Evolutionary conservation across 2,888 invertebrate species (phyloP), one percentile per base, ranked within the genome.

Genomic region (Chloroclystis v-ata): DNA sequence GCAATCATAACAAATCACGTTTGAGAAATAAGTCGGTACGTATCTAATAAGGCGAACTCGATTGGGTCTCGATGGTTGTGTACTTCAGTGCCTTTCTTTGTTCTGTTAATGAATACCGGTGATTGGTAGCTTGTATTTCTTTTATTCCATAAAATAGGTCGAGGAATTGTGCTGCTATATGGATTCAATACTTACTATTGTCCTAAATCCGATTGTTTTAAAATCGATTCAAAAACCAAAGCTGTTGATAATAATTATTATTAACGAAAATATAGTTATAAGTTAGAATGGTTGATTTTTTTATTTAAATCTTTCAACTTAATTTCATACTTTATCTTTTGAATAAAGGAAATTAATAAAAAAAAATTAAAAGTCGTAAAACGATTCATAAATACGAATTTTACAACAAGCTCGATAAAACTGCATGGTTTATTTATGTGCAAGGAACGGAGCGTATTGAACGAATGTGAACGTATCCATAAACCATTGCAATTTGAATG

Each of bases 1-100:
- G 52, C 40, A 50, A 47, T 52, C 49, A 51, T 54, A 54, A 50
- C 47, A 54, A 59, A 59, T 56, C 47, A 46, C 20, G 12, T 39
- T 20, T 28, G 24, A 28, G 14, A 16, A n/a, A 37, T 37, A 33
- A 29, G 25, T 32, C 28, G 32, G 26, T 42, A 42, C 46, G 20
- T 49, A 24, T 43, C 24, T 38, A 43, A 43, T 42, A 42, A 47
- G 40, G 32, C 30, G 35, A 28, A 46, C 10, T 38, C 13, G 41
- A 44, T 49, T 47, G 33, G 28, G 13, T 5, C 11, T 16, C 42
- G 10, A 26, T 37, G 44, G 43, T 43, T 30, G 33, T 29, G 35
- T 39, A 26, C 1, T 40, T 30, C 40, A 30, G 8, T 37, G 28
- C 37, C 20, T 43, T 46, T 46, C 29, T 43, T 46, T 46, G 29